phyloP scores from a whole-genome alignment of 1,140 invertebrate species.

The Andricus grossulariae region DNA sequence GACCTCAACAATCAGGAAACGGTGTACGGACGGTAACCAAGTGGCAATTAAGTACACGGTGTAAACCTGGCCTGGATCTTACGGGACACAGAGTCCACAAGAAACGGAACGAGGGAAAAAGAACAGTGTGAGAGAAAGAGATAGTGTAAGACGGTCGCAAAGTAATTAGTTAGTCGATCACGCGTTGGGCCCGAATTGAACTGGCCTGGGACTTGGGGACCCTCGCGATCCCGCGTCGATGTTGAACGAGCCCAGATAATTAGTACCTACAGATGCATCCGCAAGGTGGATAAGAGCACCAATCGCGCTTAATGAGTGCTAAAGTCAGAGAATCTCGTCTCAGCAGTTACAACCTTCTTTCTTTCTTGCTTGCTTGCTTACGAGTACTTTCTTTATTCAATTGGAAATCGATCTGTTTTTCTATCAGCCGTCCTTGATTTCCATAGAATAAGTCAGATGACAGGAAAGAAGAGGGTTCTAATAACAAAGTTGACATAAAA shows the following conservation, averaged over 20 bases:
- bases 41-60: slow-evolving; percentile 24
- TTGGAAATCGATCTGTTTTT: slow-evolving; percentile 50
- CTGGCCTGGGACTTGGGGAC: slow-evolving; percentile 40
- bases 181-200: slow-evolving; percentile 60
- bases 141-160: slow-evolving; percentile 52
- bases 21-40: slow-evolving; percentile 7
- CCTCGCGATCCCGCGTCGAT: slow-evolving; percentile 38
- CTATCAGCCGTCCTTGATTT: neutral
- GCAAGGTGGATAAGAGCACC: slow-evolving; percentile 69
- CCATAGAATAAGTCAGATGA: neutral
- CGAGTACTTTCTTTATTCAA: no score
- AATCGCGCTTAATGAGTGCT: slow-evolving; percentile 69
- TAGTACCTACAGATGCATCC: slow-evolving; percentile 74
- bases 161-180: slow-evolving; percentile 64
- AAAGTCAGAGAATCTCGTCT: slow-evolving; percentile 54
- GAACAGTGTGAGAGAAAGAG: slow-evolving; percentile 28
- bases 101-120: slow-evolving; percentile 17
- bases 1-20: slow-evolving; percentile 30
- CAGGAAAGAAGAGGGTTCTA: neutral
- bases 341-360: slow-evolving; percentile 17
- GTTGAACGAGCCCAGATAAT: slow-evolving; percentile 66
- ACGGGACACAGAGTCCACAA: slow-evolving; percentile 8
- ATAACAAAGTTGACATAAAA: neutral
- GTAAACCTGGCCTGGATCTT: slow-evolving; percentile 22
- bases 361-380: slow-evolving; percentile 42